Evolutionary conservation across 2,797 vertebrate species (phyloP).

Genomic region (Hemitrygon akajei): DNA sequence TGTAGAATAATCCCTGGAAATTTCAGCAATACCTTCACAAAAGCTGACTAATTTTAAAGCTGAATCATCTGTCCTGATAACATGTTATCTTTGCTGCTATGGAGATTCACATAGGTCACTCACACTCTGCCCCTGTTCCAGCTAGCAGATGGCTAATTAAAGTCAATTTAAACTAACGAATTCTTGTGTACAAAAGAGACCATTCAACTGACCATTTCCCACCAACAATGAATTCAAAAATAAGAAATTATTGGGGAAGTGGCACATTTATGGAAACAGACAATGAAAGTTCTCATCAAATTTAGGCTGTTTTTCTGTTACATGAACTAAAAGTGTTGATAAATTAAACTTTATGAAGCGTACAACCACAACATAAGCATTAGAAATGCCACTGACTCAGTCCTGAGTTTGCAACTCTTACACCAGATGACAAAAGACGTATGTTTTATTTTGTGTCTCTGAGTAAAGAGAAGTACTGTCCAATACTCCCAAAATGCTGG

Average conservation of each 20-base stretch:
- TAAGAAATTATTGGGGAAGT: neutral
- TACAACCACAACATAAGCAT: neutral
- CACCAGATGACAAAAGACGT: too few relatives aligned
- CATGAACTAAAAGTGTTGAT: neutral
- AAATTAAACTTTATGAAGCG: neutral
- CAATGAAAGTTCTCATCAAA: neutral
- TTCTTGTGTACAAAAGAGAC: neutral
- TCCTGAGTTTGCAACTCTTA: neutral
- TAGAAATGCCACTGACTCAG: neutral
- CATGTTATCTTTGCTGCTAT: neutral
- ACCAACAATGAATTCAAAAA: neutral
- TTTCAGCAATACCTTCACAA: neutral
- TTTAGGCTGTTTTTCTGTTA: neutral
- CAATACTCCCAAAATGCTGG: too few relatives aligned
- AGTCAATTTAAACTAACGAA: neutral
- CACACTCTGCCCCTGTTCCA: neutral
- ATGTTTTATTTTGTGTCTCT: neutral
- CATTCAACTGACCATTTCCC: neutral
- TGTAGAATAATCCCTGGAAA: neutral
- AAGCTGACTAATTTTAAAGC: neutral
- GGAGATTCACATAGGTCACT: too few relatives aligned
- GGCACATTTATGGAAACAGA: neutral
- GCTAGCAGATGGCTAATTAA: neutral
- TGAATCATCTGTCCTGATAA: neutral
- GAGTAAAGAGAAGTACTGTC: neutral